Percentiles rank a stretch among this genome's conserved stretches.
Conservation (phyloP, 1,140 invertebrate genomes). For the Drosophila varians region DNA sequence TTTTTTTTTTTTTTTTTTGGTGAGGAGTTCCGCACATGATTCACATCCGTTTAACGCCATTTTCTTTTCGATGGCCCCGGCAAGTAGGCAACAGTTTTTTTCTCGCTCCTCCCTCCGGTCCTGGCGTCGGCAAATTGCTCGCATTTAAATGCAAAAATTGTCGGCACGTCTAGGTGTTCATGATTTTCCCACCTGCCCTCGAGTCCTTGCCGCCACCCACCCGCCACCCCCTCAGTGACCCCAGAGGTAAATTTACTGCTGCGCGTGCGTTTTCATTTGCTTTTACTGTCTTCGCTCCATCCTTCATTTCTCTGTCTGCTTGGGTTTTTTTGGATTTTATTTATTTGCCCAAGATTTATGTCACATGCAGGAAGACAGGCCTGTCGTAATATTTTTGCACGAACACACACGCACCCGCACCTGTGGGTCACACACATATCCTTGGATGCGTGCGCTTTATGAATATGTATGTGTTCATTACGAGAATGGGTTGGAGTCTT, state of each 20-base stretch:
- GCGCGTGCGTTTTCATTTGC: slow-evolving; percentile 64
- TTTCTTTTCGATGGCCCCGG: slow-evolving; percentile 45
- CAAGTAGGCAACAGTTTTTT: slow-evolving; percentile 68
- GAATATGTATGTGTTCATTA: slow-evolving; percentile 80
- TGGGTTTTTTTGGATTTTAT: slow-evolving; percentile 48
- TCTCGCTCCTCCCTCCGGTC: slow-evolving; percentile 2
- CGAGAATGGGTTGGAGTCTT: slow-evolving; percentile 1
- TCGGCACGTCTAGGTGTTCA: slow-evolving; percentile 76
- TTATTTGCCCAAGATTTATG: slow-evolving; percentile 78
- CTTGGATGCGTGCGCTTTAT: slow-evolving; percentile 50
- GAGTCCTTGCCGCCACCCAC: slow-evolving; percentile 8
- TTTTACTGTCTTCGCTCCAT: slow-evolving; percentile 62
- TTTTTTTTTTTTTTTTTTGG: slow-evolving; percentile 17
- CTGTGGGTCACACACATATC: slow-evolving; percentile 23
- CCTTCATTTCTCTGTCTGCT: slow-evolving; percentile 30
- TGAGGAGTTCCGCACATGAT: slow-evolving; percentile 63
- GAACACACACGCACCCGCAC: slow-evolving; percentile 24
- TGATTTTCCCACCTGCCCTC: slow-evolving; percentile 48
- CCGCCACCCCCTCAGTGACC: not conserved
- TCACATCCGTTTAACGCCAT: slow-evolving; percentile 68
- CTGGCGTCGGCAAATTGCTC: slow-evolving; percentile 61
- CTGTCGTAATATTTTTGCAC: slow-evolving; percentile 53
- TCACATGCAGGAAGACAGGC: slow-evolving; percentile 59
- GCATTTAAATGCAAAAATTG: slow-evolving; percentile 80
- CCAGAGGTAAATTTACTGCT: slow-evolving; percentile 62